phyloP scores from a whole-genome alignment of 2,888 invertebrate genomes.

The Oscheius sp. region DNA sequence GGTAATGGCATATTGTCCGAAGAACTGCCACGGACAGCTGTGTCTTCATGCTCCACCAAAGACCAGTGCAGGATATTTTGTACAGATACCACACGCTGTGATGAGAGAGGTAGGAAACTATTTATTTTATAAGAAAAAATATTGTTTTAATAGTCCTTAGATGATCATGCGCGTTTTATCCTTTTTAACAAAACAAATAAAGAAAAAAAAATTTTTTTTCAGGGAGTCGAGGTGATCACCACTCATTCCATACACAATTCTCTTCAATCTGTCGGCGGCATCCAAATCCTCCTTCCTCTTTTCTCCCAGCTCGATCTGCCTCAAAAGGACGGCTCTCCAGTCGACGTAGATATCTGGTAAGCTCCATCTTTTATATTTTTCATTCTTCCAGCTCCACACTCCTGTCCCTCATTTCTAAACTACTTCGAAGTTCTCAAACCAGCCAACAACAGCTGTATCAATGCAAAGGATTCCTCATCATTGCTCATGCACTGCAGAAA shows the following conservation, averaged over 20 bases:
- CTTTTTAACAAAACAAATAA: not conserved
- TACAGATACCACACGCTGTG: constrained; percentile 97
- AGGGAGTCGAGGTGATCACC: constrained; percentile 98
- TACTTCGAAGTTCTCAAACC: constrained; percentile 93
- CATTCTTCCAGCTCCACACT: constrained; percentile 83
- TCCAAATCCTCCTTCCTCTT: constrained; percentile 88
- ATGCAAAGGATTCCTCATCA: constrained; percentile 95
- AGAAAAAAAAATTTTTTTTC: constrained; percentile 68
- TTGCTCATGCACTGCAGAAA: constrained; percentile 77
- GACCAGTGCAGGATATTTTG: constrained; percentile 95
- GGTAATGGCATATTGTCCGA: constrained; percentile 98
- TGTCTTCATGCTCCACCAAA: constrained; percentile 98
- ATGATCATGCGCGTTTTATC: not conserved
- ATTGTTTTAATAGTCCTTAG: no score
- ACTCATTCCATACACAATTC: constrained; percentile 75
- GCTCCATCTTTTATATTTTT: not conserved
- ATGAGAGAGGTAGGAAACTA: constrained; percentile 82
- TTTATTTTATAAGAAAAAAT: not conserved
- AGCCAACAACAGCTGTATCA: constrained; percentile 99
- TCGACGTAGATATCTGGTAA: constrained; percentile 73
- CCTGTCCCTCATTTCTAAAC: constrained; percentile 93
- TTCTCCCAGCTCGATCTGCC: constrained; percentile 94
- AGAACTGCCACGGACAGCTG: constrained; percentile 95
- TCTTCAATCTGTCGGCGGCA: constrained; percentile 98
- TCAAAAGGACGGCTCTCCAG: constrained; percentile 63